A percentile compares a stretch with the other conserved stretches of the same genome.
Evolutionary conservation across 2,797 vertebrate genomes (phyloP).

Genomic region (Ctenopoma kingsleyae): DNA sequence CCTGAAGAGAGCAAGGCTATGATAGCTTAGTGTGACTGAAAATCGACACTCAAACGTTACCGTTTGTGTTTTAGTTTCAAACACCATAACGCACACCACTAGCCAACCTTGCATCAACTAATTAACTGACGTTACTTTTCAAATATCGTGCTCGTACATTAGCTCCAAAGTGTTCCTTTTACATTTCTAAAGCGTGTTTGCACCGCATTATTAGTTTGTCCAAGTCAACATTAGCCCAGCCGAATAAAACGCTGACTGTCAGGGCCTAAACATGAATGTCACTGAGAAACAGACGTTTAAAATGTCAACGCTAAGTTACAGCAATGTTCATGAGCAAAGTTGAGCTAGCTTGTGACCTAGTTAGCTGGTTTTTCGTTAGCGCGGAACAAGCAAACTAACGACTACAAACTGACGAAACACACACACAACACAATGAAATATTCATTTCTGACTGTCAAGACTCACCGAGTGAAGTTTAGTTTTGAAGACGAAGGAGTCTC

Average conservation of each 20-base stretch:
- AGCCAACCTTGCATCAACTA: constrained; percentile 4
- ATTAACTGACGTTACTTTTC: background rate
- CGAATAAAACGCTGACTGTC: background rate
- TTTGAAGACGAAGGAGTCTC: constrained; percentile 54
- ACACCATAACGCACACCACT: constrained; percentile 10
- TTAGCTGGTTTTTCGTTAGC: constrained; percentile 58
- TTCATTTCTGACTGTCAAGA: constrained; percentile 36
- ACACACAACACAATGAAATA: constrained; percentile 24
- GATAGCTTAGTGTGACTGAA: background rate
- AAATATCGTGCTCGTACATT: background rate
- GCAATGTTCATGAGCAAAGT: constrained; percentile 44
- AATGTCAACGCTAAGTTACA: constrained; percentile 33
- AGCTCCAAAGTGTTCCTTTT: background rate
- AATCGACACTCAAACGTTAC: constrained; percentile 14
- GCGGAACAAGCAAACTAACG: constrained; percentile 20
- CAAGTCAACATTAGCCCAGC: background rate
- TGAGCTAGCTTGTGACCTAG: constrained; percentile 71
- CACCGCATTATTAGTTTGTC: background rate
- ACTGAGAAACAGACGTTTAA: constrained; percentile 11
- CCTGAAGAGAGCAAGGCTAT: constrained; percentile 22
- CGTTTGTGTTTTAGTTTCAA: constrained; percentile 14
- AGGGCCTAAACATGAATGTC: background rate
- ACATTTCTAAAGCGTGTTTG: background rate
- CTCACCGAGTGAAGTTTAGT: constrained; percentile 64
- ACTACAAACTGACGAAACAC: constrained; percentile 19